Base-by-base conservation (phyloP, 2,113 vertebrate genomes). In the Meles meles region DNA sequence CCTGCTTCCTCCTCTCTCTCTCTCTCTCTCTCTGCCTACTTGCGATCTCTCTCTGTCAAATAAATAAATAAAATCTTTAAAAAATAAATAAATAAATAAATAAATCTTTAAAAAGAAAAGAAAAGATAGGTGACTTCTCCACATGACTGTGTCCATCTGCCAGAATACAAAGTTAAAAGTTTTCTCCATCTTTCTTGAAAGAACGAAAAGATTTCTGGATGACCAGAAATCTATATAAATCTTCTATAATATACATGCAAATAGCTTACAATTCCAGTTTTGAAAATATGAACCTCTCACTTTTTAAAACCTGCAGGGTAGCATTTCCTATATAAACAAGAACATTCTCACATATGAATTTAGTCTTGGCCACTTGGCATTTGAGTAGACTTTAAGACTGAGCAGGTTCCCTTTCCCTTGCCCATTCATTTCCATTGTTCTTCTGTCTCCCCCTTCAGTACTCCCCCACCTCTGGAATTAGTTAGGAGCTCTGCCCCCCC, bases 221-320 rank as follows among this genome's bases (percentile, higher is more conserved):
- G 21, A 8, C 17, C n/a, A 12, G 49, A 52, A 52, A 52, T 52
- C 49, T 52, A 5, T 52, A 52, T 52, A 52, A 0, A 42, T n/a
- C 49, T 76, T 86, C 39, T 39, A 39, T 84, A 42, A 83, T 84
- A 88, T 37, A 82, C 4, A 91, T 57, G 6, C 23, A 94, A 63
- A 72, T 74, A 83, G 34, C 34, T 65, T 96, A 57, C 49, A 80
- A 82, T 72, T 96, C 29, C 23, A 95, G 4, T 88, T 95, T 88
- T 85, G 44, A 63, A 65, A 83, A 91, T 88, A n/a, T 10, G 80
- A 47, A 47, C 65, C 27, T 57, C 31, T 72, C 10, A 44, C 34
- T 72, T 47, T 49, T 84, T 34, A 71, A 80, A 55, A 55, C 18
- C 57, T 47, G 4, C 72, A 44, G 74, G 12, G 23, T 61, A 13